Base-by-base conservation (phyloP, 2,113 vertebrate genomes). In the Vimba vimba region DNA sequence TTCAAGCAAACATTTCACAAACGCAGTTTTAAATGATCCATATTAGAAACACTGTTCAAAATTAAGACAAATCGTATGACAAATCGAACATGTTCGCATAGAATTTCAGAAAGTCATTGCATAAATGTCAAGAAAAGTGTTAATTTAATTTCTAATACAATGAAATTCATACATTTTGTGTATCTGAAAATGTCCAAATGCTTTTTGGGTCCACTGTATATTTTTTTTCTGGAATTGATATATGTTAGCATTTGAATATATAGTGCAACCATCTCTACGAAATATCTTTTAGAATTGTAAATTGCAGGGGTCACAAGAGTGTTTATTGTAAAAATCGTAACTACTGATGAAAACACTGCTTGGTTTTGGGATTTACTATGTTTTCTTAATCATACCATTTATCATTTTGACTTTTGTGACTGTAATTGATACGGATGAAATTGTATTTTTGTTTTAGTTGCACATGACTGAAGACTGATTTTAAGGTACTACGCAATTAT, bases 401-500 rank as follows among this genome's bases (percentile, higher is more conserved):
- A 25, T 66, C 23, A 80, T 79, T 4, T 76, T 60, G n/a, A 7
- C 75, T 74, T 68, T 59, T 33, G 39, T 64, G 21, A 80, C 39
- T 23, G 74, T 79, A 47, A 83, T 62, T 89, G 90, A 79, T 89
- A 66, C 23, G 81, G 69, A 59, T 87, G 64, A 86, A 59, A 64
- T 86, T 62, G 1, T 60, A 1, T 36, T 59, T 7, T 15, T n/a
- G 62, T 55, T 69, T 82, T 89, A 45, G 66, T 82, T 85, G 69
- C 79, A 84, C 25, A 74, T 76, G 84, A 85, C 87, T 86, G 66
- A 79, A 80, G 84, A 85, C 85, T 90, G 84, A 79, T 87, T 87
- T 80, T 85, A 90, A 87, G 90, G 90, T 91, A 91, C 90, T 90
- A 88, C 74, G 55, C 23, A 82, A 71, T 85, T 71, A 86, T 89